Conservation (phyloP, 2,113 vertebrate species). For the Atractosteus spatula region DNA sequence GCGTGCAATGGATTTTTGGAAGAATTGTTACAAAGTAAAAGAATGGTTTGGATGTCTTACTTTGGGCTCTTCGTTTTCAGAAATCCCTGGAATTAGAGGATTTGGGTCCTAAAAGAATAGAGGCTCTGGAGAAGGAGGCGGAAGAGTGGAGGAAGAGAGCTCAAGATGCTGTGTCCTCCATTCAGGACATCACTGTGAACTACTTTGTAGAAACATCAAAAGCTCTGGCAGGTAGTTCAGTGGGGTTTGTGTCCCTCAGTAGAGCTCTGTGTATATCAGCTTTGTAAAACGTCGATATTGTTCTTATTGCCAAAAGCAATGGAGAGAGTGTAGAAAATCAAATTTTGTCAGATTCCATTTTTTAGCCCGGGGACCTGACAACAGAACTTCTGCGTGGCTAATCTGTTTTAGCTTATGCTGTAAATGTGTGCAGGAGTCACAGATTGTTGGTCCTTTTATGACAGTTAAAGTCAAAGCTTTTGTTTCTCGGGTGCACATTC, state of each 20-base stretch:
- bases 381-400: too few relatives aligned
- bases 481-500: not conserved
- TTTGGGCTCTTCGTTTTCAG: slow-evolving; percentile 49
- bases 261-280: too few relatives aligned
- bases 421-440: too few relatives aligned
- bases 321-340: too few relatives aligned
- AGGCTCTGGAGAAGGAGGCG: slow-evolving; percentile 78
- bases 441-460: not conserved
- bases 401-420: too few relatives aligned
- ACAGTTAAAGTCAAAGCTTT: not conserved
- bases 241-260: too few relatives aligned
- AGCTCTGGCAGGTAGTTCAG: slow-evolving; percentile 75
- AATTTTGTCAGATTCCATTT: too few relatives aligned
- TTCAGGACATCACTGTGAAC: slow-evolving; percentile 89
- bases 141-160: slow-evolving; percentile 79
- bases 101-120: slow-evolving; percentile 84
- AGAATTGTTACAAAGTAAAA: too few relatives aligned
- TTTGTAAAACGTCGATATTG: not conserved
- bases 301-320: too few relatives aligned
- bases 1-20: too few relatives aligned
- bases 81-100: slow-evolving; percentile 83
- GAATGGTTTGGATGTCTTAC: not conserved
- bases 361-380: too few relatives aligned
- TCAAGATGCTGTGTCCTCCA: slow-evolving; percentile 78
- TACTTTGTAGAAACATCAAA: slow-evolving; percentile 88